phyloP scores from a whole-genome alignment of 2,797 vertebrate species.

The Lateolabrax maculatus region DNA sequence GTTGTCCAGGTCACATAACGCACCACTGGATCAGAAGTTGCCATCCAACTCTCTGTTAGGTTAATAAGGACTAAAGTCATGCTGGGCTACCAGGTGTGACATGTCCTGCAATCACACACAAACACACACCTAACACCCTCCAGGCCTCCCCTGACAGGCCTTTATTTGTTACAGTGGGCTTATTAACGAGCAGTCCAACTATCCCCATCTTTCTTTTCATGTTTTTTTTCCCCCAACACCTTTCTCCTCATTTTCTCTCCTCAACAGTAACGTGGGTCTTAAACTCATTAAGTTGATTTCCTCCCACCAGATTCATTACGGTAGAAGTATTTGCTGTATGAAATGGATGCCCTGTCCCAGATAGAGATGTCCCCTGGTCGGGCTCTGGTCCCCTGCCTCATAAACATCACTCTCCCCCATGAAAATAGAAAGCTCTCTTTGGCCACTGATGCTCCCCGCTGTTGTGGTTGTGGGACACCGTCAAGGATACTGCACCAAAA shows the following conservation, averaged over 20 bases:
- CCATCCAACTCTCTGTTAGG: constrained; percentile 49
- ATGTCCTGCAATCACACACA: constrained; percentile 21
- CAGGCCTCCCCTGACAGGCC: constrained; percentile 62
- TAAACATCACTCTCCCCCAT: constrained; percentile 74
- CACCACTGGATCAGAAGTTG: constrained; percentile 34
- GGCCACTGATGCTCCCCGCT: constrained; percentile 30
- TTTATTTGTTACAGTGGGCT: constrained; percentile 75
- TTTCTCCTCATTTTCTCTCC: constrained; percentile 52
- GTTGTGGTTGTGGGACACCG: constrained; percentile 44
- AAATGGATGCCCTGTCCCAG: constrained; percentile 81
- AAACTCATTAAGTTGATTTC: constrained; percentile 80
- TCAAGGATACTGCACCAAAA: constrained; percentile 66
- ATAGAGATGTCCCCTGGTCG: constrained; percentile 78
- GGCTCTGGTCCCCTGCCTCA: constrained; percentile 71
- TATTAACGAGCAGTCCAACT: constrained; percentile 74
- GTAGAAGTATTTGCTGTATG: constrained; percentile 72
- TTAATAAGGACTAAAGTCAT: constrained; percentile 46
- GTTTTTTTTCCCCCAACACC: constrained; percentile 23
- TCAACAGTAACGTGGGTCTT: constrained; percentile 63
- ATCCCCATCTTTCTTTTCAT: constrained; percentile 48
- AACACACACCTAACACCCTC: constrained; percentile 39
- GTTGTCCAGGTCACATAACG: constrained; percentile 35
- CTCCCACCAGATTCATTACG: constrained; percentile 79
- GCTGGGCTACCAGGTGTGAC: constrained; percentile 62
- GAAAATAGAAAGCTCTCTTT: constrained; percentile 65